Evolutionary conservation across 1,140 invertebrate genomes (phyloP).

Genomic region (Nilaparvata lugens): DNA sequence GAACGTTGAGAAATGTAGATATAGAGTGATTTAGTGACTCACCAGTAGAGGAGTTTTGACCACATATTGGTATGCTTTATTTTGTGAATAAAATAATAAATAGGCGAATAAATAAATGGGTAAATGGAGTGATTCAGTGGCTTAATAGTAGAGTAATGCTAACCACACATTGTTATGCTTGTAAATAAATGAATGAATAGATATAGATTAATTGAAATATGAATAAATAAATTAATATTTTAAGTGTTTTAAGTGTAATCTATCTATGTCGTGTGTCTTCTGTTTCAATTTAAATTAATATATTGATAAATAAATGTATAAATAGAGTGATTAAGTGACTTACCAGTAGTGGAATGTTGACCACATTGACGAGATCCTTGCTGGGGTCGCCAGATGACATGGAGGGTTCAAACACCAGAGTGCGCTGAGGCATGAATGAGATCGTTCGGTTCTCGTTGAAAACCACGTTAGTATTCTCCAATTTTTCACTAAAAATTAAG

Average conservation of each 20-base stretch:
- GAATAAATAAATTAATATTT: too few relatives aligned
- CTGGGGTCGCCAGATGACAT: conserved; percentile 56
- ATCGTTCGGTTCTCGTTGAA: conserved; percentile 75
- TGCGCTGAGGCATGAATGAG: conserved; percentile 58
- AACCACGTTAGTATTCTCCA: conserved; percentile 54
- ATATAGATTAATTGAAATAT: too few relatives aligned
- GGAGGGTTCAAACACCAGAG: conserved; percentile 52
- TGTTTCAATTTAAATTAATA: conserved; percentile 7
- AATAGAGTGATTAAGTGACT: conserved; percentile 24
- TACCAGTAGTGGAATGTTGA: conserved; percentile 74
- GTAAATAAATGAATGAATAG: too few relatives aligned
- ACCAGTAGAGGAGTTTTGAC: conserved; percentile 75
- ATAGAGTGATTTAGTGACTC: conserved; percentile 27
- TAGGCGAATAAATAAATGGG: too few relatives aligned
- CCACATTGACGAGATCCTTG: conserved; percentile 51
- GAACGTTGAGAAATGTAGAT: too few relatives aligned
- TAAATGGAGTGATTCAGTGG: too few relatives aligned
- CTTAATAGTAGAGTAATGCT: too few relatives aligned
- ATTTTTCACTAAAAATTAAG: conserved; percentile 51
- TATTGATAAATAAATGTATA: background rate
- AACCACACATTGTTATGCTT: too few relatives aligned
- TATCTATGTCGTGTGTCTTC: too few relatives aligned
- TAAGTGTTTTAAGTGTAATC: too few relatives aligned
- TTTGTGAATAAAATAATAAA: too few relatives aligned
- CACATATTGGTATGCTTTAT: too few relatives aligned